Conservation (phyloP, 2,888 invertebrate species). For the Teleogryllus oceanicus region DNA sequence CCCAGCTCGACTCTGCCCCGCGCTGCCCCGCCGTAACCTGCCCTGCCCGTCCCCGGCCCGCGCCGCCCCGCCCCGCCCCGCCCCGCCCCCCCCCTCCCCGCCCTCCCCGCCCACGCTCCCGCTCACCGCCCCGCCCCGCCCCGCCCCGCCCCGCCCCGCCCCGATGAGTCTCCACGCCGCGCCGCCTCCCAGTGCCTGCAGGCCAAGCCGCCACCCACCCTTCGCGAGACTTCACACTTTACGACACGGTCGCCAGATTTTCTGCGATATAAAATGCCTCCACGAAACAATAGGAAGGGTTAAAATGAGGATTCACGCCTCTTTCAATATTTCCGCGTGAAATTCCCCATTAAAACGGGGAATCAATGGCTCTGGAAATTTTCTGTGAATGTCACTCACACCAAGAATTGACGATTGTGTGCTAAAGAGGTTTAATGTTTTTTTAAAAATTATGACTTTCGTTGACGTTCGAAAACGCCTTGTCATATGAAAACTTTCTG, state of each 20-base stretch:
- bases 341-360: neutral
- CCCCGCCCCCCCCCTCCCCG: too few species aligned
- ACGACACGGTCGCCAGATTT: slow-evolving; percentile 8
- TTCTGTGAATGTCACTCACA: neutral
- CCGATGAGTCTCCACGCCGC: neutral
- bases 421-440: too few species aligned
- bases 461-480: too few species aligned
- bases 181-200: neutral
- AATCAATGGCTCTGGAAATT: neutral
- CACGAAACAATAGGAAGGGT: neutral
- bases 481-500: too few species aligned
- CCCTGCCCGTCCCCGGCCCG: too few species aligned
- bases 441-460: too few species aligned
- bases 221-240: neutral
- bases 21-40: neutral
- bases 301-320: neutral
- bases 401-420: neutral
- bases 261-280: neutral
- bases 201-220: neutral
- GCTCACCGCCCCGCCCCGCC: neutral
- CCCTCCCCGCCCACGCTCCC: neutral
- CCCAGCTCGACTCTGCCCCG: neutral
- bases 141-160: neutral
- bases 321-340: neutral
- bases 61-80: too few species aligned